Conservation (phyloP, 2,113 vertebrate genomes). For the Chionodraco myersi region DNA sequence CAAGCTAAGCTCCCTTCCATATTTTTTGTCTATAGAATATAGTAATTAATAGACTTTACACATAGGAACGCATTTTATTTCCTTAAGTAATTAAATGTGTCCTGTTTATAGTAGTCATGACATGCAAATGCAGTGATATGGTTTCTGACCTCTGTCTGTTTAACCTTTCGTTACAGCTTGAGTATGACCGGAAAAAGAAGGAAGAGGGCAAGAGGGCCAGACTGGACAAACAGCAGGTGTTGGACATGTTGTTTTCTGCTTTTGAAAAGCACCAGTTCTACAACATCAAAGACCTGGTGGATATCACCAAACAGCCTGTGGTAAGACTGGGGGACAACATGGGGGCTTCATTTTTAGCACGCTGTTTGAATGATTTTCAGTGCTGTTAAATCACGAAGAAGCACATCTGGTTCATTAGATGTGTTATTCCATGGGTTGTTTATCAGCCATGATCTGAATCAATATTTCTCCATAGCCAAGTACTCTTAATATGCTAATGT, state of each 20-base stretch:
- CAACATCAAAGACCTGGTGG: slow-evolving; percentile 97
- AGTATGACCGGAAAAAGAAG: slow-evolving; percentile 95
- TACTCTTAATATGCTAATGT: too few species aligned
- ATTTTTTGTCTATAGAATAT: not conserved
- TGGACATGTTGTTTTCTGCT: slow-evolving; percentile 98
- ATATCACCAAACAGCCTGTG: slow-evolving; percentile 98
- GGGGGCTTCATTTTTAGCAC: not conserved
- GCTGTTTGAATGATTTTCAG: not conserved
- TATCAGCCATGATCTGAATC: not conserved
- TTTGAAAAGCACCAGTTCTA: slow-evolving; percentile 99
- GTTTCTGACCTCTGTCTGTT: slow-evolving; percentile 14
- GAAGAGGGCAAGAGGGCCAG: slow-evolving; percentile 96
- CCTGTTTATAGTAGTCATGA: not conserved
- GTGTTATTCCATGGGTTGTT: not conserved
- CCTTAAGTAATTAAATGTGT: not conserved
- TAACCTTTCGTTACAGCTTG: slow-evolving; percentile 83
- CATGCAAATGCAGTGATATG: not conserved
- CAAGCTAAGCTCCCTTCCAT: not conserved
- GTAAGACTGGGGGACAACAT: slow-evolving; percentile 78
- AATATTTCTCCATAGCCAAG: not conserved
- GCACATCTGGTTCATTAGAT: not conserved
- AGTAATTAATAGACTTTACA: not conserved
- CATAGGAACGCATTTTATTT: not conserved
- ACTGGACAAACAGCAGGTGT: slow-evolving; percentile 93
- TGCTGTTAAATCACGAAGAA: not conserved